Conservation (phyloP, 2,113 vertebrate genomes). For the Lota lota region DNA sequence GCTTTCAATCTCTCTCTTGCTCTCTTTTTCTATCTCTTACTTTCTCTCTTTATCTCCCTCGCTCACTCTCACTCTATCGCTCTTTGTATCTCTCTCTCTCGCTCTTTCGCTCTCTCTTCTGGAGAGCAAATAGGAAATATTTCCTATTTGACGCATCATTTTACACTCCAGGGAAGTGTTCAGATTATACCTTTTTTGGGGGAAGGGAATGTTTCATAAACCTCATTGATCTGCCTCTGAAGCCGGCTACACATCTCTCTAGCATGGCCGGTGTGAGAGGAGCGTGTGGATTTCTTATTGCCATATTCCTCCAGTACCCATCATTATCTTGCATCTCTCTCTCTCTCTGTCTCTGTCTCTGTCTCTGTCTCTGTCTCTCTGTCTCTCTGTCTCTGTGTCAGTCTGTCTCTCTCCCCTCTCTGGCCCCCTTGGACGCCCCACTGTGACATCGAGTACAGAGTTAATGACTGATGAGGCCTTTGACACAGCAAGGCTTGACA, state of each 20-base stretch:
- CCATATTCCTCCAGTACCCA: too few species aligned
- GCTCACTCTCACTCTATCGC: too few species aligned
- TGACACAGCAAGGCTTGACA: constrained; percentile 67
- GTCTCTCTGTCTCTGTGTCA: background rate
- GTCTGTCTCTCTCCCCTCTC: constrained; percentile 13
- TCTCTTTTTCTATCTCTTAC: too few species aligned
- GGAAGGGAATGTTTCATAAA: constrained; percentile 16
- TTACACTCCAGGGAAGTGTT: constrained; percentile 21
- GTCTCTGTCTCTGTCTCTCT: background rate
- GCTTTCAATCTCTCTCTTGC: too few species aligned
- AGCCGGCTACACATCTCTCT: constrained; percentile 19
- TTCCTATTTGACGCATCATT: constrained; percentile 26
- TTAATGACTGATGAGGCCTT: constrained; percentile 72
- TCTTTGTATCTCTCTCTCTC: too few species aligned
- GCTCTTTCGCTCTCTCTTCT: background rate
- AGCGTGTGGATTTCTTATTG: too few species aligned
- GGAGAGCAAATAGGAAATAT: too few species aligned
- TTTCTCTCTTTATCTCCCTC: too few species aligned
- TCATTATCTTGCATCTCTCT: background rate
- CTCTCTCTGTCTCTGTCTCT: background rate
- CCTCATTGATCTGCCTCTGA: constrained; percentile 20
- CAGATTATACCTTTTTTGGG: constrained; percentile 6
- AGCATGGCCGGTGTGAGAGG: constrained; percentile 17
- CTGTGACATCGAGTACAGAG: constrained; percentile 42
- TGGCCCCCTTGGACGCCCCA: constrained; percentile 30